These are phyloP conservation scores for Pangasius krempfi DNA, from an alignment of 2,797 vertebrate species.

Conservation along the genomic window DNA sequence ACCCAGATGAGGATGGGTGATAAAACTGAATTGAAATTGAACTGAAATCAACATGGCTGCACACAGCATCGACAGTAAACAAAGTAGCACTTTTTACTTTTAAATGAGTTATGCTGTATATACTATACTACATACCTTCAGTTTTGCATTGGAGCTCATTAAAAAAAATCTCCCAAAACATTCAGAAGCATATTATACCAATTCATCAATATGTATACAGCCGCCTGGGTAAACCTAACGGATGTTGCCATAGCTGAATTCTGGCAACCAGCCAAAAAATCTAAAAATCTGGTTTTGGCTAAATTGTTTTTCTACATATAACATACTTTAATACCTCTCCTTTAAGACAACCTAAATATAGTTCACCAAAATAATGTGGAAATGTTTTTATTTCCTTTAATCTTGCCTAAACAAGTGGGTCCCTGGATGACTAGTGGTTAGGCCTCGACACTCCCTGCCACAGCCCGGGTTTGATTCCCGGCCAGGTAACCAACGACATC, in stretches of 20 bases:
- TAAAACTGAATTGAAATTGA: too few relatives aligned
- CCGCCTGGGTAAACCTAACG: not conserved
- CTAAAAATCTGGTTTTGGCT: not conserved
- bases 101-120: too few relatives aligned
- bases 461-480: too few relatives aligned
- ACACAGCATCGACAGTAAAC: too few relatives aligned
- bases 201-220: not conserved
- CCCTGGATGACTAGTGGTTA: too few relatives aligned
- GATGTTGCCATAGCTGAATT: not conserved
- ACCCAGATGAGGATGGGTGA: too few relatives aligned
- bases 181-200: not conserved
- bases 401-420: not conserved
- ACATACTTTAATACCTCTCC: not conserved
- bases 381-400: not conserved
- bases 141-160: not conserved
- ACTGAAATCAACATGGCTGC: too few relatives aligned
- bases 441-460: too few relatives aligned
- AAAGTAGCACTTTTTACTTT: too few relatives aligned
- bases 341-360: not conserved
- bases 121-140: too few relatives aligned
- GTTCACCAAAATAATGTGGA: not conserved
- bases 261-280: not conserved
- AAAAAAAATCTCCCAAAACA: not conserved
- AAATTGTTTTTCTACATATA: not conserved
- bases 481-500: too few relatives aligned